Percentiles rank a stretch among this genome's conserved stretches.
These are phyloP conservation scores for Brachylomia viminalis DNA, from an alignment of 2,888 invertebrate genomes.

Conservation along the genomic window DNA sequence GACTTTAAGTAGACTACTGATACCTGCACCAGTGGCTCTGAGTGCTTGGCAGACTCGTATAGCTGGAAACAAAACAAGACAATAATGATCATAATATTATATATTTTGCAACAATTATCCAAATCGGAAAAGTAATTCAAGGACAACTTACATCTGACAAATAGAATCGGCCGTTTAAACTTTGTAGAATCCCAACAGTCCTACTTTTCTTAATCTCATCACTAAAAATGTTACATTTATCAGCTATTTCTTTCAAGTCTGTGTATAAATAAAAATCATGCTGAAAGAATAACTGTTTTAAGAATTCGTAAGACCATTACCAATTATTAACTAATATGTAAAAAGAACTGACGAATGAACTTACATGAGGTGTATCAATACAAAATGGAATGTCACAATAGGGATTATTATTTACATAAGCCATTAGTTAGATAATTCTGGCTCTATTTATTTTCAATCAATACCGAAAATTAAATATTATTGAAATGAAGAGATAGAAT, in stretches of 20 bases:
- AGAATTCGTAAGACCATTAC: neutral
- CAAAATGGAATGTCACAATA: slow-evolving; percentile 75
- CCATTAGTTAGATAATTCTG: slow-evolving; percentile 62
- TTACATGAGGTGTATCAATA: slow-evolving; percentile 73
- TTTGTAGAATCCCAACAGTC: slow-evolving; percentile 81
- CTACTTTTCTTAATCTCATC: slow-evolving; percentile 75
- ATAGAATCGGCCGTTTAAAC: slow-evolving; percentile 77
- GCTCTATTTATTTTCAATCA: neutral
- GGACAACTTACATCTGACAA: slow-evolving; percentile 75
- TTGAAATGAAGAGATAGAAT: neutral
- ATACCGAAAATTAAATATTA: neutral
- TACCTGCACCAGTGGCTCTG: slow-evolving; percentile 69
- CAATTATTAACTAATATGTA: neutral
- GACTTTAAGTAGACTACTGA: slow-evolving; percentile 76
- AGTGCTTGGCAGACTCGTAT: slow-evolving; percentile 57
- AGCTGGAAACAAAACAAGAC: slow-evolving; percentile 71
- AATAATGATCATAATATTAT: neutral
- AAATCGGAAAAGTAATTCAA: neutral
- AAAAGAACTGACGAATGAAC: slow-evolving; percentile 25
- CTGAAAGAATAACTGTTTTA: slow-evolving; percentile 69
- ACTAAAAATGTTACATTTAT: slow-evolving; percentile 65
- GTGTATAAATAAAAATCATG: slow-evolving; percentile 77
- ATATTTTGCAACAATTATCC: neutral
- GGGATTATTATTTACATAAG: slow-evolving; percentile 65
- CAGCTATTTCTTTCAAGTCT: slow-evolving; percentile 70